Base-by-base conservation (phyloP, 2,888 invertebrate genomes). In the Cerastis rubricosa region DNA sequence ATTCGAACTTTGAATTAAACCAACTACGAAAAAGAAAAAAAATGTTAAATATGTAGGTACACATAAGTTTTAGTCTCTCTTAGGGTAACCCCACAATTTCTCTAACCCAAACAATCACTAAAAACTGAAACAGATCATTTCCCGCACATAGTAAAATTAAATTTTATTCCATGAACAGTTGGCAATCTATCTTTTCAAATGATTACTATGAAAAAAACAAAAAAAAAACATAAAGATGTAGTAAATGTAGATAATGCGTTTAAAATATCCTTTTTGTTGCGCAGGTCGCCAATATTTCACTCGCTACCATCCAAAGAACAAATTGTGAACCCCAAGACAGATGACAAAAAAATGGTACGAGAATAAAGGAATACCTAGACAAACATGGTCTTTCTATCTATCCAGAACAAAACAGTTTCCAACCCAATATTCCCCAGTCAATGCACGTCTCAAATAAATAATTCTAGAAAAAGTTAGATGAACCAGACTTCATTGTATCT, bases 401-500 rank as follows among this genome's bases (percentile, higher is more conserved):
- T 4, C 17, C 5, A 47, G n/a, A 63, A 43, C 11, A 73, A 80
- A 43, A 63, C 40, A 35, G 11, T 45, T 14, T 22, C 12, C 0
- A 35, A 0, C 2, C 7, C 29, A 43, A 12, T 1, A 14, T 54
- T 49, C 7, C 0, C 14, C 12, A 61, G 35, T 64, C 35, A 5
- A 22, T 11, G 8, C 71, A 71, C 71, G 78, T 64, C 3, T 9
- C 29, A 40, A 67, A 68, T 57, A 70, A 70, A 72, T 69, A 51
- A 59, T 54, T 49, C 67, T 25, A 61, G 19, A 22, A 49, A 67
- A 61, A 74, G n/a, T 76, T 71, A 65, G 64, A 47, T 65, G 45
- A 73, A 70, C 40, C 59, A 63, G 59, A 57, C 40, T 17, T 64
- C 43, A 35, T 71, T 68, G 47, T 59, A 85, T 61, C 49, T 71